Conservation (phyloP, 2,888 invertebrate genomes). For the Drosophila cracens region DNA sequence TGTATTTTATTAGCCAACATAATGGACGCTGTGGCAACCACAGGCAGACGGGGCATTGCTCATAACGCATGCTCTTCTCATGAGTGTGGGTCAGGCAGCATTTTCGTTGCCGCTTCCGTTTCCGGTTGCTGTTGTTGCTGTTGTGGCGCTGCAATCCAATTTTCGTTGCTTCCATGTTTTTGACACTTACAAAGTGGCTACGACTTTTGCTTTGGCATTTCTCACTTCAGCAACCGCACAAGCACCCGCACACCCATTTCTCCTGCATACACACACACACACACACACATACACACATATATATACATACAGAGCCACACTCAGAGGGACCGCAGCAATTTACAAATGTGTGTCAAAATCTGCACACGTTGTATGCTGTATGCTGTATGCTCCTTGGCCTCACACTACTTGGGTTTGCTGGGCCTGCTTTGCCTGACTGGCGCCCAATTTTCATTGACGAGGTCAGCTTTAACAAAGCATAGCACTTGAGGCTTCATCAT, state of each 20-base stretch:
- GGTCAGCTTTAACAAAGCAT: slow-evolving; percentile 71
- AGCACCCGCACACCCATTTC: slow-evolving; percentile 33
- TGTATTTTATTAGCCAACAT: slow-evolving; percentile 79
- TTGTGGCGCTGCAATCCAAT: slow-evolving; percentile 68
- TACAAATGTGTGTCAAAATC: slow-evolving; percentile 76
- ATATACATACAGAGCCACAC: slow-evolving; percentile 13
- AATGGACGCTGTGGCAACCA: slow-evolving; percentile 58
- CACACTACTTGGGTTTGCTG: slow-evolving; percentile 17
- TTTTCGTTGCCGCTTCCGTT: slow-evolving; percentile 54
- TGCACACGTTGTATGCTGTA: slow-evolving; percentile 48
- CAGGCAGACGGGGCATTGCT: slow-evolving; percentile 53
- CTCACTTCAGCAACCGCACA: slow-evolving; percentile 76
- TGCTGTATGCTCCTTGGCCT: slow-evolving; percentile 11
- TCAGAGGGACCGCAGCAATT: slow-evolving; percentile 52
- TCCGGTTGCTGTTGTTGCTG: slow-evolving; percentile 51
- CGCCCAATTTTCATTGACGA: slow-evolving; percentile 66
- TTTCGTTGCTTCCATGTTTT: slow-evolving; percentile 77
- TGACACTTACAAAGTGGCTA: slow-evolving; percentile 78
- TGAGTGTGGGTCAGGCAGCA: slow-evolving; percentile 36
- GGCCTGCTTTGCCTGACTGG: slow-evolving; percentile 38
- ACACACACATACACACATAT: slow-evolving; percentile 12
- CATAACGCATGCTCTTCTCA: slow-evolving; percentile 63
- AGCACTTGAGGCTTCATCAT: slow-evolving; percentile 53
- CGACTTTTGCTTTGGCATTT: slow-evolving; percentile 79
- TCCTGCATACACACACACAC: slow-evolving; percentile 15